These are phyloP conservation scores for Anabas testudineus DNA, from an alignment of 2,797 vertebrate species.

Conservation along the genomic window DNA sequence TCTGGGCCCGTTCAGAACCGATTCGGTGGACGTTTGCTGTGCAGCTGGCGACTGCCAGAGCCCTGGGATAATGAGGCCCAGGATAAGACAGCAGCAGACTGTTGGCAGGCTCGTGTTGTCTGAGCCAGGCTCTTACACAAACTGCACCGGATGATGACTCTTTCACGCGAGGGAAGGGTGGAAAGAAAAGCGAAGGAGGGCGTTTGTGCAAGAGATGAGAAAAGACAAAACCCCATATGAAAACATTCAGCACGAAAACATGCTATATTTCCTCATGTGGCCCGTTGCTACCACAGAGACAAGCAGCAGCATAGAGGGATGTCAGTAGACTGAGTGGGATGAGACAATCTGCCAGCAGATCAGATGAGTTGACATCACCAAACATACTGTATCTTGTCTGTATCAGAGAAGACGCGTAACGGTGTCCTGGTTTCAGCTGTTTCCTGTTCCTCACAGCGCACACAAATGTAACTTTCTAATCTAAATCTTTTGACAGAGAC, in stretches of 20 bases:
- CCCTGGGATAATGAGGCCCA: constrained; percentile 68
- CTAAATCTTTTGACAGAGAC: constrained; percentile 25
- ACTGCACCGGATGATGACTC: constrained; percentile 48
- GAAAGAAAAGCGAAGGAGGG: constrained; percentile 22
- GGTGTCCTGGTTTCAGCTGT: constrained; percentile 49
- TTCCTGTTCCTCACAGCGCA: constrained; percentile 35
- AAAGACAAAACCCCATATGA: constrained; percentile 47
- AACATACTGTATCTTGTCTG: constrained; percentile 55
- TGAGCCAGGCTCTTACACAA: constrained; percentile 59
- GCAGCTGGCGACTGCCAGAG: constrained; percentile 58
- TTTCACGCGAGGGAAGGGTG: constrained; percentile 22
- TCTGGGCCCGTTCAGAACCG: constrained; percentile 35
- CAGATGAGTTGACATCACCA: constrained; percentile 51
- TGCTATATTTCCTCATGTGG: constrained; percentile 39
- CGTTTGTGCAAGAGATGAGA: constrained; percentile 34
- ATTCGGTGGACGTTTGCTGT: constrained; percentile 40
- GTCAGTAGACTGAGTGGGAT: constrained; percentile 66
- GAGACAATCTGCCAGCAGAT: constrained; percentile 52
- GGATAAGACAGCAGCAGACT: constrained; percentile 64
- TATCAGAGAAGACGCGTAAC: constrained; percentile 51
- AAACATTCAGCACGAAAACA: constrained; percentile 37
- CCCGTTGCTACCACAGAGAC: constrained; percentile 36
- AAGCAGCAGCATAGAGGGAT: constrained; percentile 41
- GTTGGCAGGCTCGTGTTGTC: constrained; percentile 68
- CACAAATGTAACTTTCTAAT: constrained; percentile 14